A percentile compares a stretch with the other conserved stretches of the same genome.
phyloP scores from a whole-genome alignment of 1,140 invertebrate genomes.

The Papilio xuthus region DNA sequence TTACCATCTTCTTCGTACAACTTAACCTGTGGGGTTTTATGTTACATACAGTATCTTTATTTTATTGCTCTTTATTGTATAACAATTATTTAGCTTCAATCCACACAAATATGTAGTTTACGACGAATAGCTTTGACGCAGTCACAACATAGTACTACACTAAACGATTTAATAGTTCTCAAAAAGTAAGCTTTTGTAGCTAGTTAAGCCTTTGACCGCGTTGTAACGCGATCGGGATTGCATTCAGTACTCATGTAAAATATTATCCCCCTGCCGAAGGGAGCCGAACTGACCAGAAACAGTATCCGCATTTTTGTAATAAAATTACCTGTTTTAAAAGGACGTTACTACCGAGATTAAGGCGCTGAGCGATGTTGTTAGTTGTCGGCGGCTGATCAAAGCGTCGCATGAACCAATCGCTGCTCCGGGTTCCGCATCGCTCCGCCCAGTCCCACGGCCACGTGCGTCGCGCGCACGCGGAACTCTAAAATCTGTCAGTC shows the following conservation, averaged over 20 bases:
- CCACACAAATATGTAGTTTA: neutral
- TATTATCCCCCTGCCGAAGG: constrained; percentile 47
- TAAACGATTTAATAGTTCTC: constrained; percentile 61
- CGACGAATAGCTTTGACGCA: constrained; percentile 52
- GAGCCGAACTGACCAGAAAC: constrained; percentile 65
- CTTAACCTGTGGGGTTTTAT: neutral
- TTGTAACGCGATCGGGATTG: constrained; percentile 68
- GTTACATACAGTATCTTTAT: no score
- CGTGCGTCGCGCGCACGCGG: constrained; percentile 75
- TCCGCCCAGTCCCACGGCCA: constrained; percentile 66
- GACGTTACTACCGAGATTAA: constrained; percentile 80
- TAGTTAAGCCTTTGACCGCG: constrained; percentile 70
- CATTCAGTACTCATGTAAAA: constrained; percentile 61
- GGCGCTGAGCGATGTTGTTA: constrained; percentile 77
- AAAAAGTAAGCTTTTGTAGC: constrained; percentile 53
- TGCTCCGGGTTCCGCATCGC: constrained; percentile 45
- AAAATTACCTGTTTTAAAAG: constrained; percentile 81
- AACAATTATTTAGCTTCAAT: neutral
- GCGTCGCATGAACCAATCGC: constrained; percentile 62
- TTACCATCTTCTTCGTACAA: neutral
- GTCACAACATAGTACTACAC: constrained; percentile 57
- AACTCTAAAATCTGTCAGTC: constrained; percentile 62
- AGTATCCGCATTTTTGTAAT: constrained; percentile 76
- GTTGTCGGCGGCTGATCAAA: constrained; percentile 77
- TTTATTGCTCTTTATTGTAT: neutral